Percentiles rank a stretch among this genome's conserved stretches.
These are phyloP conservation scores for Lerista edwardsae DNA, from an alignment of 2,797 vertebrate genomes.

Conservation along the genomic window DNA sequence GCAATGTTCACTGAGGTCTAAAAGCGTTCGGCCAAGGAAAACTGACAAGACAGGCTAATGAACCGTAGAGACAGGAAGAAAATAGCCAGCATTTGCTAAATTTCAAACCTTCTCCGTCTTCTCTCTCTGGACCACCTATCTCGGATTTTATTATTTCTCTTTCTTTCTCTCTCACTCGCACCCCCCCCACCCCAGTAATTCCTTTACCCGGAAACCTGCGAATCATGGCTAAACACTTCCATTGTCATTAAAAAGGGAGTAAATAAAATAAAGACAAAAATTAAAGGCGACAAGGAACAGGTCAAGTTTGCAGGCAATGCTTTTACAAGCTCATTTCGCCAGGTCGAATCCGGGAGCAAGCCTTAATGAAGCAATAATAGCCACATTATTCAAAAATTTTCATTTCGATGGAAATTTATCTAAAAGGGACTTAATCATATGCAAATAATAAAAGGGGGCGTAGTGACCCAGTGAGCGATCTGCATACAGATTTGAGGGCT, in stretches of 20 bases:
- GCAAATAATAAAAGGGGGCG: constrained; percentile 92
- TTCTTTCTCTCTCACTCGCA: constrained; percentile 26
- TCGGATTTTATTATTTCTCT: constrained; percentile 76
- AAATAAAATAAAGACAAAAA: constrained; percentile 88
- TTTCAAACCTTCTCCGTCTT: constrained; percentile 78
- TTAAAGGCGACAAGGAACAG: constrained; percentile 97
- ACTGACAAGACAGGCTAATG: constrained; percentile 94
- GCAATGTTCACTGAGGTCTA: constrained; percentile 93
- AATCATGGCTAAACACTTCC: constrained; percentile 70
- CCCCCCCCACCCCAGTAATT: constrained; percentile 64
- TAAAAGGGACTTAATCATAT: constrained; percentile 96
- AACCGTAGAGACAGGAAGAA: constrained; percentile 88
- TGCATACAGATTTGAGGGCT: constrained; percentile 80
- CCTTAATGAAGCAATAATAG: constrained; percentile 99
- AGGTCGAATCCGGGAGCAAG: constrained; percentile 92
- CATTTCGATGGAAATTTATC: constrained; percentile 94
- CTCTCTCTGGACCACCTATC: constrained; percentile 79
- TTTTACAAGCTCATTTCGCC: constrained; percentile 93
- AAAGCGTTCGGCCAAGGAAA: constrained; percentile 86
- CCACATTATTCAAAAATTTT: constrained; percentile 94
- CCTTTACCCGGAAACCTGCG: constrained; percentile 67
- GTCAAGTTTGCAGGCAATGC: constrained; percentile 92
- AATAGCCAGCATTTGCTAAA: constrained; percentile 85
- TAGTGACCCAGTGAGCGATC: constrained; percentile 88
- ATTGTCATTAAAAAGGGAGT: constrained; percentile 72